These are phyloP conservation scores for Egretta garzetta DNA, from an alignment of 2,113 vertebrate species.

Conservation along the genomic window DNA sequence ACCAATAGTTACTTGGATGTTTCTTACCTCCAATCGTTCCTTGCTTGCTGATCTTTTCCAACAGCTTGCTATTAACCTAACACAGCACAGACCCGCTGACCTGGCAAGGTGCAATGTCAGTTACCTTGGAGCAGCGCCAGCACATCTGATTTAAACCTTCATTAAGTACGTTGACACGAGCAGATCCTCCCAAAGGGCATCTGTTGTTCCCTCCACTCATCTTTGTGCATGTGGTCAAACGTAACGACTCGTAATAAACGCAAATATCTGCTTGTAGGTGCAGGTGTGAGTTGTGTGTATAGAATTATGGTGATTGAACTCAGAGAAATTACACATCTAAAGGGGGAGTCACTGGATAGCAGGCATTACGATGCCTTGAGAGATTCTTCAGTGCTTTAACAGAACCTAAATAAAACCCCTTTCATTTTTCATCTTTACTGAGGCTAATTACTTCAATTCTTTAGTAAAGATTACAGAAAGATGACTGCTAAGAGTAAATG, in stretches of 20 bases:
- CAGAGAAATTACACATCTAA: neutral
- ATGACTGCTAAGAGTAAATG: neutral
- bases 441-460: neutral
- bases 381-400: neutral
- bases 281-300: neutral
- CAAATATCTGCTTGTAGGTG: neutral
- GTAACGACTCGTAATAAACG: neutral
- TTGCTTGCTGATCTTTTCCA: neutral
- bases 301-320: neutral
- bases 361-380: no score
- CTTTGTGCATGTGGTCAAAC: neutral
- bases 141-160: neutral
- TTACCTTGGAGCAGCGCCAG: neutral
- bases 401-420: neutral
- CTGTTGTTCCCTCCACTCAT: neutral
- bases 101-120: neutral
- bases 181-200: neutral
- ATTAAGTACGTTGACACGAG: neutral
- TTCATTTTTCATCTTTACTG: neutral
- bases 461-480: neutral
- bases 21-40: neutral
- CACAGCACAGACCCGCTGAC: rapidly evolving
- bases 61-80: neutral
- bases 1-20: neutral
- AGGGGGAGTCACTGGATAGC: neutral